A percentile compares a stretch with the other conserved stretches of the same genome.
Conservation (phyloP, 2,797 vertebrate genomes). For the Pteronotus mesoamericanus region DNA sequence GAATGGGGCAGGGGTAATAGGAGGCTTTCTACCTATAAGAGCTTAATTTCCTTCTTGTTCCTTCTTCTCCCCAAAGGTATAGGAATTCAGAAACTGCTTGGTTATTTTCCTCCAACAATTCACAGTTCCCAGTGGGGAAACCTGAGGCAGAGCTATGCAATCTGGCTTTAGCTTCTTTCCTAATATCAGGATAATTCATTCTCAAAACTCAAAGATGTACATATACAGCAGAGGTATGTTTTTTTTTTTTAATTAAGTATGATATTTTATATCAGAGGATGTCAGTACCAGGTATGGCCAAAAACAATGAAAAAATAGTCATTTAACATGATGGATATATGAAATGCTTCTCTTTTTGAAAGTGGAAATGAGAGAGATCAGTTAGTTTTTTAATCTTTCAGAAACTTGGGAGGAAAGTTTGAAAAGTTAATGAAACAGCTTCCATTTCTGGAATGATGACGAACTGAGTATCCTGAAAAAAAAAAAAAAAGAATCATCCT, state of each 20-base stretch:
- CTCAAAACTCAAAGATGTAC: neutral
- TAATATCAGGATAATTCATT: neutral
- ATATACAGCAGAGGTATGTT: neutral
- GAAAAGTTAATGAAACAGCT: neutral
- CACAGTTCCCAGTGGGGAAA: neutral
- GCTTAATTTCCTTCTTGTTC: neutral
- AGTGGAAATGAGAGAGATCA: neutral
- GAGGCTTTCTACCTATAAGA: neutral
- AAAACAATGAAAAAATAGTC: neutral
- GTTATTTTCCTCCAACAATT: neutral
- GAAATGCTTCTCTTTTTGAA: neutral
- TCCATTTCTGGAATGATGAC: conserved; percentile 18
- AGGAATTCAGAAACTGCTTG: neutral
- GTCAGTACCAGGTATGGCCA: neutral
- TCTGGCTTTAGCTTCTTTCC: neutral
- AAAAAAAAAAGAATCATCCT: neutral
- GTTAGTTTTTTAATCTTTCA: neutral
- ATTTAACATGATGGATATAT: neutral
- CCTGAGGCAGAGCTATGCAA: neutral
- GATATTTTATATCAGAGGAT: neutral
- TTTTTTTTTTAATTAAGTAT: neutral
- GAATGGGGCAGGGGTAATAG: neutral
- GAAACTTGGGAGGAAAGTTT: neutral
- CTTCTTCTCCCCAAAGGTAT: neutral
- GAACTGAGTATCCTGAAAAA: neutral